phyloP scores from a whole-genome alignment of 1,140 invertebrate genomes.

The Drosophila nannoptera region DNA sequence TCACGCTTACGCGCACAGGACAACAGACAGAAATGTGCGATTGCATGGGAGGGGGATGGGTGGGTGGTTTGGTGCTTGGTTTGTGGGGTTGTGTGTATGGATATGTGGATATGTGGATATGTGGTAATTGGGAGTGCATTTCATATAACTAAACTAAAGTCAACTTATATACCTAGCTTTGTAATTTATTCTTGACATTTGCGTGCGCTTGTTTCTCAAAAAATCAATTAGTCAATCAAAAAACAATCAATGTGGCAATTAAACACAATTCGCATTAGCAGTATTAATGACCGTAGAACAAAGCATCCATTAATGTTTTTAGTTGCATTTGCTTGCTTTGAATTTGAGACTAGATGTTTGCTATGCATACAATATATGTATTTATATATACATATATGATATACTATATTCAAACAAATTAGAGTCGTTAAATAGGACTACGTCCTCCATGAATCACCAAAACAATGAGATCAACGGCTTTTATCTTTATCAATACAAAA shows the following conservation, averaged over 20 bases:
- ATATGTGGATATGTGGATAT: no score
- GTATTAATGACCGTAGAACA: conserved; percentile 9
- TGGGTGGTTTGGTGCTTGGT: no score
- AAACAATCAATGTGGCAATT: neutral
- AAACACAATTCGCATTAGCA: neutral
- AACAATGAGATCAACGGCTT: neutral
- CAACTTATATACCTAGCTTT: no score
- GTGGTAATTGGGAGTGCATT: no score
- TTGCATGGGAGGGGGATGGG: no score
- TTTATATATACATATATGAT: neutral
- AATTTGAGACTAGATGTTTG: conserved; percentile 11
- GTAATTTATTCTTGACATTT: neutral
- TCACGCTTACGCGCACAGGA: no score
- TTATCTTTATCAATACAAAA: neutral
- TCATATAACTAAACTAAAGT: no score
- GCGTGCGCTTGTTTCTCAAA: conserved; percentile 10
- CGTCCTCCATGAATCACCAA: no score
- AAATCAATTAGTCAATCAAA: neutral
- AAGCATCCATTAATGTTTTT: conserved; percentile 20
- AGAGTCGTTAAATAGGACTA: neutral
- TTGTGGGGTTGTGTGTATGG: no score
- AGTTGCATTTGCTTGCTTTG: conserved; percentile 25
- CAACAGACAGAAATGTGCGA: no score
- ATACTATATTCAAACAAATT: neutral
- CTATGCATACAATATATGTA: conserved; percentile 7